Percentiles rank a stretch among this genome's conserved stretches.
phyloP scores from a whole-genome alignment of 2,113 vertebrate species.

The Morone chrysops region DNA sequence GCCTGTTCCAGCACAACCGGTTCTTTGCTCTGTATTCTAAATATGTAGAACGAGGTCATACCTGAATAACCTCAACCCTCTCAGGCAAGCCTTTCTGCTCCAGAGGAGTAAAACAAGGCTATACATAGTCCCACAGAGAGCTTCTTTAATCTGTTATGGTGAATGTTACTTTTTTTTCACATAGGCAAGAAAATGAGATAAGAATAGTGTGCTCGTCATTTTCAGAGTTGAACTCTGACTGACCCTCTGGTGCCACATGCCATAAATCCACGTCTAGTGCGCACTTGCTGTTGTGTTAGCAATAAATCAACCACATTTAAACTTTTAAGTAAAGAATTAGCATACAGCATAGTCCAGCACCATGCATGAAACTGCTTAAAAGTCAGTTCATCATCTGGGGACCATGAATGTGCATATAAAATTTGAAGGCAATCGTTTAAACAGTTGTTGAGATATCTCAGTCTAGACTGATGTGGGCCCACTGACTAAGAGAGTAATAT shows the following conservation, averaged over 20 bases:
- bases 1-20: constrained; percentile 65
- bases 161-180: constrained; percentile 8
- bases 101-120: constrained; percentile 55
- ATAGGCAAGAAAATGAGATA: constrained; percentile 1
- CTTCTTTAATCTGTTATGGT: background rate
- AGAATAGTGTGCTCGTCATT: background rate
- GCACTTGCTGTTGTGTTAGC: background rate
- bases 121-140: constrained; percentile 11
- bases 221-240: constrained; percentile 10
- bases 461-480: background rate
- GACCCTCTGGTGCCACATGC: background rate
- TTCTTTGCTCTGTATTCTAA: constrained; percentile 70
- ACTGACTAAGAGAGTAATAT: background rate
- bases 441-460: background rate
- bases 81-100: constrained; percentile 46
- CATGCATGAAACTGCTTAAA: background rate
- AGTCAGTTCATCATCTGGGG: background rate
- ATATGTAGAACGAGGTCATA: constrained; percentile 76
- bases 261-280: background rate
- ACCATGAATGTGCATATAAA: background rate
- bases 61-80: constrained; percentile 65
- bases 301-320: background rate
- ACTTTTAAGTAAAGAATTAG: background rate
- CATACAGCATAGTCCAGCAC: background rate
- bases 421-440: too few species aligned